Conservation (phyloP, 2,888 invertebrate species). For the Aspidapion aeneum region DNA sequence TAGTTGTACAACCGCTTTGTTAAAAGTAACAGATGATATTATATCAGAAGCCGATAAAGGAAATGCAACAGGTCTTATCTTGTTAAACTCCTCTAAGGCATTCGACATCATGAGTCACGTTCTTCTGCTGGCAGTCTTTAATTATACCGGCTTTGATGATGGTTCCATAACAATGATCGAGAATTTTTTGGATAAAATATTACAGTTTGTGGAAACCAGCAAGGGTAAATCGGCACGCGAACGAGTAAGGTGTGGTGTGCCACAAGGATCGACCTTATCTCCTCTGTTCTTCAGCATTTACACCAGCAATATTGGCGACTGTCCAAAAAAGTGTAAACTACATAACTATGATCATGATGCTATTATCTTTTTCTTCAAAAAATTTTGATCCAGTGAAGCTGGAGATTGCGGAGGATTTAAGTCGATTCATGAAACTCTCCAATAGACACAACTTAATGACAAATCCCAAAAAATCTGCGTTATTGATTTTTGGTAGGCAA, state of each 20-base stretch:
- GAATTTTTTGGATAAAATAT: neutral
- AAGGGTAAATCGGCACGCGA: neutral
- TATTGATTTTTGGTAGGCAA: neutral
- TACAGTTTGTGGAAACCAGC: constrained; percentile 1
- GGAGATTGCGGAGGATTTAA: too few relatives aligned
- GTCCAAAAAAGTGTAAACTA: neutral
- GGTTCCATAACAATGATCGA: neutral
- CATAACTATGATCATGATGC: neutral
- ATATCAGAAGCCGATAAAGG: neutral
- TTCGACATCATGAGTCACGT: too few relatives aligned
- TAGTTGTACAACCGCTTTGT: neutral
- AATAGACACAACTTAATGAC: neutral
- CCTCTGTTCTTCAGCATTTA: constrained; percentile 2
- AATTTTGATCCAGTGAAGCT: too few relatives aligned
- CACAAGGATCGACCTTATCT: constrained; percentile 1
- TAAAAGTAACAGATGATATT: neutral
- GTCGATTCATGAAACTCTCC: neutral
- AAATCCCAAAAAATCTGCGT: neutral
- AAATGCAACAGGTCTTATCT: neutral
- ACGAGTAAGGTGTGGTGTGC: neutral
- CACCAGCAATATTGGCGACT: neutral
- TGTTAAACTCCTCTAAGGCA: neutral
- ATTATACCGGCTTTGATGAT: neutral
- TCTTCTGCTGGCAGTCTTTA: neutral
- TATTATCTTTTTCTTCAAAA: neutral